Percentiles rank a stretch among this genome's conserved stretches.
Conservation (phyloP, 2,797 vertebrate genomes). For the Aplochiton taeniatus region DNA sequence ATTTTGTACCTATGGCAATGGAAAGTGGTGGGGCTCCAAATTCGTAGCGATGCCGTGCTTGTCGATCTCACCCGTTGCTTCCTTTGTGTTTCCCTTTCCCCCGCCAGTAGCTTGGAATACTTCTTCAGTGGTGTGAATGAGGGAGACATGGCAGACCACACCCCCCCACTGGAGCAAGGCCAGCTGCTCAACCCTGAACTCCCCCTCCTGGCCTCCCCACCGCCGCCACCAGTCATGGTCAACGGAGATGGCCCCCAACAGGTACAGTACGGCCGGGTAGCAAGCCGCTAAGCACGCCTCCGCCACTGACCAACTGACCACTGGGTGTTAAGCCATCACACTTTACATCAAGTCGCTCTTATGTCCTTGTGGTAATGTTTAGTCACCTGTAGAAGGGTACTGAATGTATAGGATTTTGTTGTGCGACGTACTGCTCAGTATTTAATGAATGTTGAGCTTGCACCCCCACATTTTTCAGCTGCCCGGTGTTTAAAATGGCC, state of each 20-base stretch:
- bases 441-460: no score
- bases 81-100: conserved; percentile 27
- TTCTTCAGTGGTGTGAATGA: conserved; percentile 83
- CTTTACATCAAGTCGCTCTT: no score
- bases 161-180: conserved; percentile 92
- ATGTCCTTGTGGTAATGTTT: no score
- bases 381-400: no score
- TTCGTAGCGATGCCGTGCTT: neutral
- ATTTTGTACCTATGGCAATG: no score
- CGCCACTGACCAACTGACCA: no score
- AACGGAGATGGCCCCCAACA: conserved; percentile 95
- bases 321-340: no score
- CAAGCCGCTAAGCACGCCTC: no score
- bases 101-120: conserved; percentile 64
- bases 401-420: no score
- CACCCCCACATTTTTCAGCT: no score
- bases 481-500: no score
- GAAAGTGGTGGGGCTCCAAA: neutral
- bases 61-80: conserved; percentile 1
- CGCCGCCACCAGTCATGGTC: conserved; percentile 85
- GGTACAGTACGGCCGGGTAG: conserved; percentile 67
- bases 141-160: conserved; percentile 96
- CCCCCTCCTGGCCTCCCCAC: conserved; percentile 84
- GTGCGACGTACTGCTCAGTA: no score
- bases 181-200: conserved; percentile 91